phyloP scores from a whole-genome alignment of 2,113 vertebrate species.

The Sphyrna mokarran region DNA sequence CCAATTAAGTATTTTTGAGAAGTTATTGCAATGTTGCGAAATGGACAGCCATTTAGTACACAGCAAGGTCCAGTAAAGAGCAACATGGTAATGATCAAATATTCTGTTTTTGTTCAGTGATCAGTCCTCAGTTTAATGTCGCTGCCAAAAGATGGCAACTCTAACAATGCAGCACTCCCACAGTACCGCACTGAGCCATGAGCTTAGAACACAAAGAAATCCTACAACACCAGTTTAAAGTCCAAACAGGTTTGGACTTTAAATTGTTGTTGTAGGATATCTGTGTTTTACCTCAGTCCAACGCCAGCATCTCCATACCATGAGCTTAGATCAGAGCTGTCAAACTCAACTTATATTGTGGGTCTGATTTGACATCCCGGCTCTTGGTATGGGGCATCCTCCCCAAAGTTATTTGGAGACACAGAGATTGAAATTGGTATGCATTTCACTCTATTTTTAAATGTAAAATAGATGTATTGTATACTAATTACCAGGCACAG shows the following conservation, averaged over 20 bases:
- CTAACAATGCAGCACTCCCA: background rate
- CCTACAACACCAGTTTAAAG: no score
- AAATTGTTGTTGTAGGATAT: no score
- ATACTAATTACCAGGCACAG: background rate
- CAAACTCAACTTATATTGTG: background rate
- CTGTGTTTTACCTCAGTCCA: no score
- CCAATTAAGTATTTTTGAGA: background rate
- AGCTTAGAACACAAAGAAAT: no score
- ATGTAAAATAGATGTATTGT: background rate
- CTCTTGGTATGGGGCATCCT: background rate
- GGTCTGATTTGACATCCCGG: background rate
- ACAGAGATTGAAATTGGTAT: background rate
- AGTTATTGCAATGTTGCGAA: background rate
- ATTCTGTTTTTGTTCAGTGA: background rate
- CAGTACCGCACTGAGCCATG: background rate
- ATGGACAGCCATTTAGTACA: background rate
- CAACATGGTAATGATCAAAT: background rate
- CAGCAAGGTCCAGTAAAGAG: background rate
- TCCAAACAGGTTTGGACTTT: no score
- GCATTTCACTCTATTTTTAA: background rate
- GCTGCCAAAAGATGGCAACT: background rate
- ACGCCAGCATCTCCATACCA: no score
- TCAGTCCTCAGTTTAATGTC: background rate
- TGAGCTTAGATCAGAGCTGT: background rate
- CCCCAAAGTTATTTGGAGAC: background rate